Evolutionary conservation across 2,113 vertebrate species (phyloP).

Genomic region (Equus quagga): DNA sequence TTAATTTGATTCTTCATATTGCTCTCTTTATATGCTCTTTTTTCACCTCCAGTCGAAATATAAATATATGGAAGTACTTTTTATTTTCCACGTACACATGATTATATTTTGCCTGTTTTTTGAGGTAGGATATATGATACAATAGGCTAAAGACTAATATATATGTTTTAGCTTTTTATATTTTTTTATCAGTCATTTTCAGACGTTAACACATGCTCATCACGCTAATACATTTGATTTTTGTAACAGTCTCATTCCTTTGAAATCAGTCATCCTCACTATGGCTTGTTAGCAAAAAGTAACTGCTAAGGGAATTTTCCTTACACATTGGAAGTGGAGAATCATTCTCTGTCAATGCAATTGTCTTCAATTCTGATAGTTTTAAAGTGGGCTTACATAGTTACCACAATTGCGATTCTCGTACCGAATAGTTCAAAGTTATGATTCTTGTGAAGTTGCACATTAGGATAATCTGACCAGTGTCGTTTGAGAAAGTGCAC

Average conservation of each 20-base stretch:
- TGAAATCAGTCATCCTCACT: not conserved
- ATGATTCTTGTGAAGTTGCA: not conserved
- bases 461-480: not conserved
- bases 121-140: not conserved
- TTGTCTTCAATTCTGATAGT: not conserved
- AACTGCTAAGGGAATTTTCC: not conserved
- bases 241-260: not conserved
- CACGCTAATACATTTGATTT: not conserved
- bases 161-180: not conserved
- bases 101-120: not conserved
- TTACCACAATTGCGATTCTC: not conserved
- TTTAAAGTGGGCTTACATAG: not conserved
- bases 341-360: not conserved
- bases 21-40: not conserved
- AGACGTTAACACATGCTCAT: not conserved
- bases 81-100: not conserved
- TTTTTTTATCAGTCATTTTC: slow-evolving; percentile 21
- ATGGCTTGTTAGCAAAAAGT: slow-evolving; percentile 30
- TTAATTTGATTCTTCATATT: not conserved
- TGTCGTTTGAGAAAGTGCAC: not conserved
- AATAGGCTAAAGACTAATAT: not conserved
- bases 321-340: not conserved
- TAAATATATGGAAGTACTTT: not conserved
- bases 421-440: not conserved
- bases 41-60: not conserved